A percentile compares a stretch with the other conserved stretches of the same genome.
Evolutionary conservation across 2,888 invertebrate genomes (phyloP).

Genomic region (Nomada hirtipes): DNA sequence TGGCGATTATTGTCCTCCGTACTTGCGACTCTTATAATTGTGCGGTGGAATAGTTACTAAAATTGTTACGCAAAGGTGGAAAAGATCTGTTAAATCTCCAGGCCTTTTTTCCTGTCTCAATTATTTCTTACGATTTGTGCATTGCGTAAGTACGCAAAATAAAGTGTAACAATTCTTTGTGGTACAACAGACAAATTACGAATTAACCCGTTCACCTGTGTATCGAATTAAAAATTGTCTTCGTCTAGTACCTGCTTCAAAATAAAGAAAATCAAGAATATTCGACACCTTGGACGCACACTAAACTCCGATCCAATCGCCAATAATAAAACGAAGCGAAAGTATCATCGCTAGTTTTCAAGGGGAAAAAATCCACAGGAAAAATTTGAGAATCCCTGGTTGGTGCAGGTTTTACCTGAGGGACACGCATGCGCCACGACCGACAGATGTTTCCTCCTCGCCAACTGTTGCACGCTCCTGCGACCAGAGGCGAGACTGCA

Average conservation of each 20-base stretch:
- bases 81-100: background rate
- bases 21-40: background rate
- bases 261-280: no score
- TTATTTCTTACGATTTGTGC: no score
- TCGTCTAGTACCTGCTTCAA: no score
- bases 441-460: conserved; percentile 82
- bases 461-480: conserved; percentile 81
- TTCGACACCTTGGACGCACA: background rate
- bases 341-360: background rate
- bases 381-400: conserved; percentile 80
- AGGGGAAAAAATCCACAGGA: background rate
- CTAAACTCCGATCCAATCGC: background rate
- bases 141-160: no score
- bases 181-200: no score
- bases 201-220: no score
- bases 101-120: no score
- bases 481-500: conserved; percentile 71
- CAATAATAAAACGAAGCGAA: no score
- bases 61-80: background rate
- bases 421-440: conserved; percentile 78
- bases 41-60: background rate
- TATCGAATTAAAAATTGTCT: no score
- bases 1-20: background rate
- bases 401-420: conserved; percentile 76
- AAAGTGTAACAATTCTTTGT: no score